Evolutionary conservation across 1,140 invertebrate genomes (phyloP), one percentile per base, ranked within the genome.

Genomic region (Aleiodes sp.): DNA sequence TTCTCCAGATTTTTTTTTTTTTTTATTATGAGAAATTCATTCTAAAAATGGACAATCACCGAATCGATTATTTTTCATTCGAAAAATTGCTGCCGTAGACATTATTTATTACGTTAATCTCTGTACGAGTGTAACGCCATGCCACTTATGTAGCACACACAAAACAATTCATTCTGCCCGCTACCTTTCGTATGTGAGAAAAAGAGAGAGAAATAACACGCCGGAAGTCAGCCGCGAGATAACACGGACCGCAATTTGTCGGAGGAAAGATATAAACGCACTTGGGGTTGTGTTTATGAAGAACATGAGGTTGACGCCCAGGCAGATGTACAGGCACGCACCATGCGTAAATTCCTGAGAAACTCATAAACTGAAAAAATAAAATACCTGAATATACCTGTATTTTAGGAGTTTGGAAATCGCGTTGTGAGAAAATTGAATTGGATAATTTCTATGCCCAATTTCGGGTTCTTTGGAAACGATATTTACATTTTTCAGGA

Each of bases 101-200:
- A 67, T 70, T 76, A 73, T 73, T 76, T 76, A 75, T 76, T 72
- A 59, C 72, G 31, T 56, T 71, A 71, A 75, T 76, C 72, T 72
- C 39, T 31, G 29, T n/a, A 16, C 12, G 4, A n/a, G 19, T 24
- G 16, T 21, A 52, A 52, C 46, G 10, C 46, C 21, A 52, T 60
- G 61, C 52, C 65, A 68, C 65, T 64, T 70, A 57, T 56, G 57
- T 31, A 65, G 56, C 43, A 14, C 14, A 37, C 43, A 31, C 37
- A 28, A 64, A 43, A 61, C 46, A 59, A 59, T 52, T 68, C 31
- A 41, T 56, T n/a, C n/a, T n/a, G n/a, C n/a, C n/a, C n/a, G n/a
- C n/a, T n/a, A n/a, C n/a, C n/a, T n/a, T n/a, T n/a, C n/a, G n/a
- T n/a, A n/a, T n/a, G n/a, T n/a, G 64, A 19, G 31, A 63, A 4